A percentile compares a stretch with the other conserved stretches of the same genome.
These are phyloP conservation scores for Lepidurus couesii DNA, from an alignment of 1,140 invertebrate species.

Conservation along the genomic window DNA sequence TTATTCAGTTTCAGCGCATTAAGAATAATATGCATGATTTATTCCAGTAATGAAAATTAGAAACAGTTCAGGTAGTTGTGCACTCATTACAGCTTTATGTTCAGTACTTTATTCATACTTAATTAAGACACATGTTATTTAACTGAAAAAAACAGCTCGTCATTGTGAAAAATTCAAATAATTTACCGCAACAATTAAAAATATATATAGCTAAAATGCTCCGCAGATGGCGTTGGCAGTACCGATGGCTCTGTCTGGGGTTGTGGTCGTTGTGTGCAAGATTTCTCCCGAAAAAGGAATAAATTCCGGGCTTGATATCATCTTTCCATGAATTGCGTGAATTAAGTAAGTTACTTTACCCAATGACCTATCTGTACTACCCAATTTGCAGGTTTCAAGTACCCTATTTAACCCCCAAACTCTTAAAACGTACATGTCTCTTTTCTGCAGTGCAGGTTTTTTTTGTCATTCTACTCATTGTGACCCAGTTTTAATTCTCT, in stretches of 20 bases:
- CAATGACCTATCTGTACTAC: neutral
- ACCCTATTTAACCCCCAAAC: too few relatives aligned
- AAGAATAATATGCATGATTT: too few relatives aligned
- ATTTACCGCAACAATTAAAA: too few relatives aligned
- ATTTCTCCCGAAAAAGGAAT: slow-evolving; percentile 3
- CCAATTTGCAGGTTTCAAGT: neutral
- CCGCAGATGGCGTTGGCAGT: neutral
- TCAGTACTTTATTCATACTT: too few relatives aligned
- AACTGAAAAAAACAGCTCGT: too few relatives aligned
- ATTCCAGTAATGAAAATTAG: too few relatives aligned
- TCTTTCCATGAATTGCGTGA: neutral
- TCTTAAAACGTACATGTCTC: too few relatives aligned
- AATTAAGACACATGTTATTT: too few relatives aligned
- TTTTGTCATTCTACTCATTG: neutral
- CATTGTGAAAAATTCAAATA: too few relatives aligned
- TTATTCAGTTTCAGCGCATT: too few relatives aligned
- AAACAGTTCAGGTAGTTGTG: too few relatives aligned
- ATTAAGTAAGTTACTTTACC: neutral
- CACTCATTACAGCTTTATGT: too few relatives aligned
- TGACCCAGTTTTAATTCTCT: slow-evolving; percentile 8
- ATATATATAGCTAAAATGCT: neutral
- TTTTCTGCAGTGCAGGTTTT: neutral
- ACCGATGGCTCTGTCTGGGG: slow-evolving; percentile 10
- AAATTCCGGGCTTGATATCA: neutral
- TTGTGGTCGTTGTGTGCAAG: slow-evolving; percentile 21